Conservation (phyloP, 2,797 vertebrate genomes). For the Alauda arvensis region DNA sequence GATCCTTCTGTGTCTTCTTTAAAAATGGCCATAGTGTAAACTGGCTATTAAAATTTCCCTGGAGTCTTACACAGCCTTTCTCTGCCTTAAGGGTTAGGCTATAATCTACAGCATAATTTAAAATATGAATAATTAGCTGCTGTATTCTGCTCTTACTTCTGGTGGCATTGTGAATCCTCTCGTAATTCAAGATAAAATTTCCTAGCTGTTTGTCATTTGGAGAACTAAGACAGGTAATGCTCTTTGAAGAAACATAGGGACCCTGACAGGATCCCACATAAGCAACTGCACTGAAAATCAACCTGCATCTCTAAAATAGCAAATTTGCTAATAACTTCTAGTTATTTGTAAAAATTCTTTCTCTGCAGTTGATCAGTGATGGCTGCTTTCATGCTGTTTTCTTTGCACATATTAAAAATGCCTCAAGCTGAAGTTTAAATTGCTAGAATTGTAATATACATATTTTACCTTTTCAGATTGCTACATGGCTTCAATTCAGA, state of each 20-base stretch:
- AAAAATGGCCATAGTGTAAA: background rate
- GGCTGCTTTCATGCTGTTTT: background rate
- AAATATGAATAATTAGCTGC: background rate
- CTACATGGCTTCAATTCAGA: constrained; percentile 94
- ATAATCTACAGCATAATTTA: rapidly evolving
- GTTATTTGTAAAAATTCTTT: background rate
- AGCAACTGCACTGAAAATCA: background rate
- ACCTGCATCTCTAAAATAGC: background rate
- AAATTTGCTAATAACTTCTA: background rate
- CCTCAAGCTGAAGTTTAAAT: background rate
- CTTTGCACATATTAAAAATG: background rate
- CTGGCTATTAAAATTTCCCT: background rate
- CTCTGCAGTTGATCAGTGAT: background rate
- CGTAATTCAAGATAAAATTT: background rate
- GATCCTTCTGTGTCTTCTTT: background rate
- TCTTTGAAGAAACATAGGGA: background rate
- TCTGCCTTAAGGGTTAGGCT: background rate
- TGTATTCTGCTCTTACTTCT: background rate
- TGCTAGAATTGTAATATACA: background rate
- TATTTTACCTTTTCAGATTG: constrained; percentile 72
- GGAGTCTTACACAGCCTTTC: background rate
- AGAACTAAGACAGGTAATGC: background rate
- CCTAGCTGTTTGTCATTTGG: background rate
- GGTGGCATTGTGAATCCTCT: background rate
- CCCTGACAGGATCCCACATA: background rate